These are phyloP conservation scores for Notarius lentiginosus DNA, from an alignment of 2,113 vertebrate genomes.

Conservation along the genomic window DNA sequence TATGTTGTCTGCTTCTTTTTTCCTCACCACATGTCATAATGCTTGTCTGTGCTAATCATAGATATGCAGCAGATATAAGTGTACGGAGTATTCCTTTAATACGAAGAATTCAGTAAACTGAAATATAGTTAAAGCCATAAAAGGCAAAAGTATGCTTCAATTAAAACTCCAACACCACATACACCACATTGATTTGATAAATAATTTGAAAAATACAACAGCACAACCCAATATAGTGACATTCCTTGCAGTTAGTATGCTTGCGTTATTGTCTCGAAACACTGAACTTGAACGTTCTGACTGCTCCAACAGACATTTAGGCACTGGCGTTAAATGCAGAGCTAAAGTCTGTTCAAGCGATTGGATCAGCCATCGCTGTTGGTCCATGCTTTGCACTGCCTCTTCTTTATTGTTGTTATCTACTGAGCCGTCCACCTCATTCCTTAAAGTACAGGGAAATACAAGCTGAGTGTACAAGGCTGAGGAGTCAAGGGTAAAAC, in stretches of 20 bases:
- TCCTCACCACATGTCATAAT: background rate
- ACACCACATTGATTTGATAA: no score
- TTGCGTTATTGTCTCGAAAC: background rate
- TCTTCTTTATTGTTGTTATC: slow-evolving; percentile 24
- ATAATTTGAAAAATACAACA: background rate
- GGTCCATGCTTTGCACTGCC: background rate
- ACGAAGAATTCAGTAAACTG: slow-evolving; percentile 2
- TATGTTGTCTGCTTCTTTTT: background rate
- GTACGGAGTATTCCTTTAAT: background rate
- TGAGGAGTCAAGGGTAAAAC: slow-evolving; percentile 4
- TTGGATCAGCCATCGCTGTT: background rate
- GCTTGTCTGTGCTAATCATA: background rate
- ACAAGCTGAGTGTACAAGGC: background rate
- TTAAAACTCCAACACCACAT: background rate
- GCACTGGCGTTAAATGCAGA: background rate
- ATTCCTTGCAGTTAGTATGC: background rate
- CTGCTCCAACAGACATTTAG: slow-evolving; percentile 1
- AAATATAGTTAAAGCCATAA: background rate
- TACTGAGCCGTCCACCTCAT: slow-evolving; percentile 2
- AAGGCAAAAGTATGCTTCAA: background rate
- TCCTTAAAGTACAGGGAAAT: background rate
- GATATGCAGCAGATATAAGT: background rate
- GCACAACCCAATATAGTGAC: background rate
- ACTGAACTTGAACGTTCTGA: background rate
- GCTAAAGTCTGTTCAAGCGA: background rate